Percentiles rank a stretch among this genome's conserved stretches.
Evolutionary conservation across 2,797 vertebrate species (phyloP).

Genomic region (Agapornis canus): DNA sequence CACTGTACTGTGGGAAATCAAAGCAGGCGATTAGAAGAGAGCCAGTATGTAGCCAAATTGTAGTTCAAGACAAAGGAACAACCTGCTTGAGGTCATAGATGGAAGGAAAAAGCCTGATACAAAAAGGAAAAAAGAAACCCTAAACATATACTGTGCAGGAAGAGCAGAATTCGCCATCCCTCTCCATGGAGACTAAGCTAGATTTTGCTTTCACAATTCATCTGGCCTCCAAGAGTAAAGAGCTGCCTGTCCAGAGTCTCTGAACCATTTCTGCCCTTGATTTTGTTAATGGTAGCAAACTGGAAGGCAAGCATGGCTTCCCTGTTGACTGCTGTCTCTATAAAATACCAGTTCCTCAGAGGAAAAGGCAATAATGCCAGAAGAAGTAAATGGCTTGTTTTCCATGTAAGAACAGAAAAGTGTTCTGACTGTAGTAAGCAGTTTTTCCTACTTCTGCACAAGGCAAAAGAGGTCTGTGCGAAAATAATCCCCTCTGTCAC

Average conservation of each 20-base stretch:
- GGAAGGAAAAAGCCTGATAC: neutral
- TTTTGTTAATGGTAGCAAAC: neutral
- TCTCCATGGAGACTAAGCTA: neutral
- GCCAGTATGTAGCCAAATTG: neutral
- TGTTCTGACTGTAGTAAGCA: neutral
- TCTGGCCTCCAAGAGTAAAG: neutral
- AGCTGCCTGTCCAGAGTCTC: neutral
- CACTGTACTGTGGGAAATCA: neutral
- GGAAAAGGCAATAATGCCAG: neutral
- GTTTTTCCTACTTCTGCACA: neutral
- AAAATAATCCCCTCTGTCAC: neutral
- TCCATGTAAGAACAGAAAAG: neutral
- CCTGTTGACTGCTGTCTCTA: neutral
- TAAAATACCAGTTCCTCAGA: neutral
- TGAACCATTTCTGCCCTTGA: neutral
- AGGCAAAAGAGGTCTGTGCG: neutral
- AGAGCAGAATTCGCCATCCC: neutral
- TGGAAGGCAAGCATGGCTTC: neutral
- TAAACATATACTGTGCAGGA: neutral
- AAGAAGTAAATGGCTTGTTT: neutral
- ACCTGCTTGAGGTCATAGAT: neutral
- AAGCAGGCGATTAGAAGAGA: neutral
- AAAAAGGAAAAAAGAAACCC: neutral
- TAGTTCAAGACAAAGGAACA: neutral
- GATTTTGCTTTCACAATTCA: neutral